Percentiles rank a stretch among this genome's conserved stretches.
Conservation (phyloP, 1,140 invertebrate genomes). For the Spodoptera frugiperda region DNA sequence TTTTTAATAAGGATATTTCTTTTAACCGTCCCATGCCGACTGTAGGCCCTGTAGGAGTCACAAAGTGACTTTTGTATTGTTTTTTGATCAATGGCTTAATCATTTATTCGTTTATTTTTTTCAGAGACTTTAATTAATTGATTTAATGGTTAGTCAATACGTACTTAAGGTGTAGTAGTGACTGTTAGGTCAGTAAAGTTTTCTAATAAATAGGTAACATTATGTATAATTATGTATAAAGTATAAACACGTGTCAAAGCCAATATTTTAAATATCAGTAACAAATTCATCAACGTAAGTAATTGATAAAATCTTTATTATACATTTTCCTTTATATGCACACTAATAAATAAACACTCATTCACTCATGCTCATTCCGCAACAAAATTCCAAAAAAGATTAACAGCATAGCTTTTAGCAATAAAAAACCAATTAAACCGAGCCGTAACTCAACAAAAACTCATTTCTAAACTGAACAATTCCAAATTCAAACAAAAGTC, state of each 20-base stretch:
- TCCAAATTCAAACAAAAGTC: conserved; percentile 34
- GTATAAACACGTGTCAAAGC: too few species aligned
- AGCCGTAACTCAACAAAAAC: conserved; percentile 36
- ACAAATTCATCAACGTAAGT: too few species aligned
- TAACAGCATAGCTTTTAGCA: conserved; percentile 5
- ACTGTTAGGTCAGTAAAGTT: too few species aligned
- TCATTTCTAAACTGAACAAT: conserved; percentile 43
- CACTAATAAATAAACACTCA: not conserved
- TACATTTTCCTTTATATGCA: too few species aligned
- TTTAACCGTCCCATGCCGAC: conserved; percentile 43
- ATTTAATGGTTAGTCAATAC: too few species aligned
- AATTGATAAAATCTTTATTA: too few species aligned
- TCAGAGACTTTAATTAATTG: too few species aligned
- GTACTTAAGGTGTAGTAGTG: too few species aligned
- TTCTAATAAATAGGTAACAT: too few species aligned
- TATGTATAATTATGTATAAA: too few species aligned
- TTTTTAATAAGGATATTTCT: conserved; percentile 73
- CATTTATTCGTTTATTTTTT: not conserved
- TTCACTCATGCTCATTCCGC: not conserved
- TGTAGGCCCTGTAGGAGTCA: conserved; percentile 45
- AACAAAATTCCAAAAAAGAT: conserved; percentile 12
- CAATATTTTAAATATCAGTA: too few species aligned
- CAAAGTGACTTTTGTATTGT: conserved; percentile 11
- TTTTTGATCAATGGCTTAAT: not conserved
- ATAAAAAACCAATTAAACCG: conserved; percentile 37